phyloP scores from a whole-genome alignment of 2,797 vertebrate species.

The Acanthurus leucopareius region DNA sequence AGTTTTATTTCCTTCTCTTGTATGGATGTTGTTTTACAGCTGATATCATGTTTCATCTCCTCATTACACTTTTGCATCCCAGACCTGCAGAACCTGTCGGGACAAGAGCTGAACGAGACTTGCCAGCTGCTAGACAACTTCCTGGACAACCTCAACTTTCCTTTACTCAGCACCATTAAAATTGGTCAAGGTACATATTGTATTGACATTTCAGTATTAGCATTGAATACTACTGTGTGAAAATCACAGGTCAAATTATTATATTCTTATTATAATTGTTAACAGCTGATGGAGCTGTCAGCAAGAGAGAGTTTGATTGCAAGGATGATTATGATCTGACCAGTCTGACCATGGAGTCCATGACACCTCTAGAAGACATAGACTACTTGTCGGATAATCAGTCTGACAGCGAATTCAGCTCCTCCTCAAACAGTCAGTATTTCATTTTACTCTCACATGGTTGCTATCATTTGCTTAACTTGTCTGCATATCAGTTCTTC shows the following conservation, averaged over 20 bases:
- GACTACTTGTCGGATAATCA: slow-evolving; percentile 76
- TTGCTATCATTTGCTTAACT: background rate
- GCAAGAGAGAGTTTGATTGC: slow-evolving; percentile 51
- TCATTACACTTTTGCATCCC: background rate
- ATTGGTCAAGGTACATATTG: slow-evolving; percentile 70
- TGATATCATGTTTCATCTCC: background rate
- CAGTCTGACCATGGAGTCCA: slow-evolving; percentile 39
- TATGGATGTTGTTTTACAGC: background rate
- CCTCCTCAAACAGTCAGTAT: slow-evolving; percentile 73
- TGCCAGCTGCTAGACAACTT: slow-evolving; percentile 83
- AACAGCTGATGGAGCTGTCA: slow-evolving; percentile 52
- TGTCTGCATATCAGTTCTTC: background rate
- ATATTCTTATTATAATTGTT: background rate
- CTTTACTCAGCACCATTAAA: slow-evolving; percentile 76
- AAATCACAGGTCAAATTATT: slow-evolving; percentile 4
- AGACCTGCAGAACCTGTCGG: slow-evolving; percentile 71
- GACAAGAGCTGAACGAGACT: slow-evolving; percentile 79
- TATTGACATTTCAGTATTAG: background rate
- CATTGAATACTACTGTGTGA: background rate
- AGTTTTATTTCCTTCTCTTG: background rate
- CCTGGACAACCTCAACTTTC: slow-evolving; percentile 77
- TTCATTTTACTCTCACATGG: background rate
- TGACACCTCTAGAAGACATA: slow-evolving; percentile 39
- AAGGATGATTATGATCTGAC: slow-evolving; percentile 50
- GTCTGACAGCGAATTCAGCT: slow-evolving; percentile 80